Percentiles rank a stretch among this genome's conserved stretches.
Conservation (phyloP, 2,888 invertebrate genomes). For the Pristionchus fissidentatus region DNA sequence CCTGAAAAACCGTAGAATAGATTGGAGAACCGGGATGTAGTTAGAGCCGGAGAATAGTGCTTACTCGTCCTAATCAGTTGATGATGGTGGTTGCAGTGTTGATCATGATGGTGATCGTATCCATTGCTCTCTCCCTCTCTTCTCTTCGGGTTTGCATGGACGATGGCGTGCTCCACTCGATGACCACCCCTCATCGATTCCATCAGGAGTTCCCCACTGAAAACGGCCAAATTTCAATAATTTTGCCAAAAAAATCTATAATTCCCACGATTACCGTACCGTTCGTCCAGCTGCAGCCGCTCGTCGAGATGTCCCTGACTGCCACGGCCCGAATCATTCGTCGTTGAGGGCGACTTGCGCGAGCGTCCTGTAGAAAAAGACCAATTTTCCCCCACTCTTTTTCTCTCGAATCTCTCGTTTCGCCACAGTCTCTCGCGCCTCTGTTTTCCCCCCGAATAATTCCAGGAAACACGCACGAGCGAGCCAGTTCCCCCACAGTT, state of each 20-base stretch:
- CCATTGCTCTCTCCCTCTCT: neutral
- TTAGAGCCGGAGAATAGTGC: neutral
- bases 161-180: slow-evolving; percentile 21
- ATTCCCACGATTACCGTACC: neutral
- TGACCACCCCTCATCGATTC: slow-evolving; percentile 6
- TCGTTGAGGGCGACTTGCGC: slow-evolving; percentile 68
- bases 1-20: neutral
- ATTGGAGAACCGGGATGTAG: neutral
- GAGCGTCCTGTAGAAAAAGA: slow-evolving; percentile 59
- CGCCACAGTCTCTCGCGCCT: slow-evolving; percentile 14
- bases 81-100: too few relatives aligned
- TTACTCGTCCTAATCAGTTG: slow-evolving; percentile 28
- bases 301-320: slow-evolving; percentile 66
- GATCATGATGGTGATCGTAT: neutral
- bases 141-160: slow-evolving; percentile 22
- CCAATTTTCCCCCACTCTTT: slow-evolving; percentile 7
- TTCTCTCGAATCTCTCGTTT: slow-evolving; percentile 19
- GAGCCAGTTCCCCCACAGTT: too few relatives aligned
- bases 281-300: slow-evolving; percentile 46
- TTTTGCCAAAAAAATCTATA: neutral
- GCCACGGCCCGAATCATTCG: slow-evolving; percentile 66
- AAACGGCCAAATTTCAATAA: neutral
- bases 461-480: too few relatives aligned
- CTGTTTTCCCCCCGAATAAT: neutral
- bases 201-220: neutral